Base-by-base conservation (phyloP, 2,113 vertebrate genomes). In the Pelodiscus sinensis region DNA sequence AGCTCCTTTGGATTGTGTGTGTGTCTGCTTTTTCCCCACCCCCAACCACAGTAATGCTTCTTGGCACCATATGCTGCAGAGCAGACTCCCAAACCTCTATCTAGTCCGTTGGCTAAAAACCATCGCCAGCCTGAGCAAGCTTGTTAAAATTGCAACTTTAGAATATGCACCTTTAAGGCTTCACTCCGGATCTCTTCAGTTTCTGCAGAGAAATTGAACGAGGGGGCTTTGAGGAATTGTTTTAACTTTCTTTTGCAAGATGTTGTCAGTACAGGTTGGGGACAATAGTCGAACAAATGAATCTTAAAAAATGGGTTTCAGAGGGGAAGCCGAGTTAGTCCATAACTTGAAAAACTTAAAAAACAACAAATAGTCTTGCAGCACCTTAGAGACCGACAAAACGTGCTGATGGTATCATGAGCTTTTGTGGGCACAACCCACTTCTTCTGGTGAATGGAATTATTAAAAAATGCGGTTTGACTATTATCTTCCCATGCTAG, bases 51-150 rank as follows among this genome's bases (percentile, higher is more conserved):
- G 93, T 92, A 86, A 90, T 57, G 16, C n/a, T 73, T 84, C 95
- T 84, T 92, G 56, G 85, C 80, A 92, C 98, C 98, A 98, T 98
- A 98, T 98, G 98, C 97, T 97, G 86, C 92, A 14, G 90, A 87
- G 94, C 79, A 85, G 81, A 54, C 90, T 88, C 88, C 84, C 86
- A 94, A 93, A 95, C 87, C 90, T 89, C 82, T 91, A 38, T 86
- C 88, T 65, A 91, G 54, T 62, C 93, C 55, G 77, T 82, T 78
- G 82, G 84, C 92, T 73, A 52, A 86, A 56, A 85, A 54, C 6
- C 86, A 87, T 91, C 91, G 87, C 71, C 82, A 19, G 81, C 50
- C 29, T 62, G 50, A 3, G 9, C 87, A 82, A 91, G 91, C 81
- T 58, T 31, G 81, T 55, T 95, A 38, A 89, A 92, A 92, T 87